Conservation (phyloP, 1,140 invertebrate species). For the Drosophila simulans region DNA sequence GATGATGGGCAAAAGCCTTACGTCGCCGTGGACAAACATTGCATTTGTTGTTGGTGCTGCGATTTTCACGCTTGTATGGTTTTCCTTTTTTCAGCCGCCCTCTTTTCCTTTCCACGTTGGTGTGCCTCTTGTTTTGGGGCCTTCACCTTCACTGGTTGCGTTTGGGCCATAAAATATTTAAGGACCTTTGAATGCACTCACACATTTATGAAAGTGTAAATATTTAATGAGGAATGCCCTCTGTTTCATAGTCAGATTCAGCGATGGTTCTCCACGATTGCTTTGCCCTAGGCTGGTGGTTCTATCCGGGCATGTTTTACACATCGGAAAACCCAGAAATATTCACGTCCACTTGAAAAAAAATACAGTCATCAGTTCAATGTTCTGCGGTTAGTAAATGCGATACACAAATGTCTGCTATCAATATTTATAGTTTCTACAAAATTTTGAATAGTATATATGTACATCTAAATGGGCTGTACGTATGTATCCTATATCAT, state of each 20-base stretch:
- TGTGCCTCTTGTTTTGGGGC: slow-evolving; percentile 15
- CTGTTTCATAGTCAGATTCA: slow-evolving; percentile 39
- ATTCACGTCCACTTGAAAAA: slow-evolving; percentile 14
- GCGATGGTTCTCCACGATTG: slow-evolving; percentile 9
- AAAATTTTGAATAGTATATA: too few relatives aligned
- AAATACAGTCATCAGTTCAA: too few relatives aligned
- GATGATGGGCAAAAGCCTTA: slow-evolving; percentile 4
- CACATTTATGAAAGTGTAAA: slow-evolving; percentile 82
- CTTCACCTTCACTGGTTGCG: slow-evolving; percentile 59
- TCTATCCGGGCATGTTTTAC: slow-evolving; percentile 41
- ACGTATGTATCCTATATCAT: not conserved
- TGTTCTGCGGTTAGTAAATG: too few relatives aligned
- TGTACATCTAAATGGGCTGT: too few relatives aligned
- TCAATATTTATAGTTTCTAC: too few relatives aligned
- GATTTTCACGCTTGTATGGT: slow-evolving; percentile 75
- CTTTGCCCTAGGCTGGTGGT: slow-evolving; percentile 14
- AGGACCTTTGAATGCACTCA: slow-evolving; percentile 76
- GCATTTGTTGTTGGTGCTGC: slow-evolving; percentile 53
- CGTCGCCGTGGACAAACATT: slow-evolving; percentile 31
- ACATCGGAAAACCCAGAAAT: slow-evolving; percentile 6
- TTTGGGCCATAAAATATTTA: slow-evolving; percentile 72
- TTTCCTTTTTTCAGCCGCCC: slow-evolving; percentile 39
- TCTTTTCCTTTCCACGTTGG: not conserved
- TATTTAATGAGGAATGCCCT: slow-evolving; percentile 75
- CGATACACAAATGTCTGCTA: too few relatives aligned